These are phyloP conservation scores for Mobula birostris DNA, from an alignment of 2,113 vertebrate species.

Conservation along the genomic window DNA sequence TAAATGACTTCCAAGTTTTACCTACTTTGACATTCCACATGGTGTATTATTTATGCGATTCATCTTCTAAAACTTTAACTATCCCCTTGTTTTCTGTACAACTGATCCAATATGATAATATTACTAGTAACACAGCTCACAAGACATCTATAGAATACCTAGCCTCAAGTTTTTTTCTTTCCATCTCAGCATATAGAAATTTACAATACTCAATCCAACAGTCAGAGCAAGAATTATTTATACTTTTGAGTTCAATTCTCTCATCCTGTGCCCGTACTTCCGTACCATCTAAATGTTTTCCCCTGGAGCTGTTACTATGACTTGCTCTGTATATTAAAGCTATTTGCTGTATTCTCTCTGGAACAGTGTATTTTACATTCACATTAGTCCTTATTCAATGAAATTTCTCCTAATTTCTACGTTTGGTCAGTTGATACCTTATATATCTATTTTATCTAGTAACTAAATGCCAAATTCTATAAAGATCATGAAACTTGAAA, in stretches of 20 bases:
- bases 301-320: background rate
- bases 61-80: background rate
- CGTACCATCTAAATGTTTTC: background rate
- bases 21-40: constrained; percentile 20
- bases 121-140: background rate
- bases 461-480: background rate
- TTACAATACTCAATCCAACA: no score
- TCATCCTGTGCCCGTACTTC: background rate
- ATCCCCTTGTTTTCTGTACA: background rate
- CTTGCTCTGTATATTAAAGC: background rate
- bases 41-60: background rate
- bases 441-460: background rate
- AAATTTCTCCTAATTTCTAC: background rate
- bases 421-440: background rate
- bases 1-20: background rate
- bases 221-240: background rate
- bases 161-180: background rate
- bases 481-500: background rate
- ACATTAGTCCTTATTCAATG: background rate
- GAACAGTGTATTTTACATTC: background rate
- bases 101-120: background rate
- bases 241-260: background rate
- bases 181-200: background rate
- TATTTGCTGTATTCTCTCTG: background rate
- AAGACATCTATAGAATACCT: background rate